Evolutionary conservation across 2,113 vertebrate genomes (phyloP).

Genomic region (Marmota flaviventris): DNA sequence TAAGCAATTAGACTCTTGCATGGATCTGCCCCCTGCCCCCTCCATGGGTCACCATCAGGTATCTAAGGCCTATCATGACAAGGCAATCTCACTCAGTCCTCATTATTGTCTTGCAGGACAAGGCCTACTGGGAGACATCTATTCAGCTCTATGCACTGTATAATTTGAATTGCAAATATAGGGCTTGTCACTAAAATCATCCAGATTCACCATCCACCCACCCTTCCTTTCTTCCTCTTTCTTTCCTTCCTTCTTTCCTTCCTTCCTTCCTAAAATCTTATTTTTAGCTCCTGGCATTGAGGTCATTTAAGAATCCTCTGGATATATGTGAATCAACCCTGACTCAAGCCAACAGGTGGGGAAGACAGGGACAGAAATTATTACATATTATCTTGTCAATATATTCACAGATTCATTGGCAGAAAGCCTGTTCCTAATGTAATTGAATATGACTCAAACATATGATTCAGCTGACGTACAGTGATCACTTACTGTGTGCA

Average conservation of each 20-base stretch:
- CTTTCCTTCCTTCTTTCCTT: not conserved
- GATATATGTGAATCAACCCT: not conserved
- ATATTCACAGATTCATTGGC: not conserved
- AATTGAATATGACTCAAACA: not conserved
- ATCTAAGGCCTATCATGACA: not conserved
- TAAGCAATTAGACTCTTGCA: not conserved
- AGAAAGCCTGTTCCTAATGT: not conserved
- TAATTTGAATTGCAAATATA: conserved; percentile 49
- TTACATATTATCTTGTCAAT: not conserved
- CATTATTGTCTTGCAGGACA: not conserved
- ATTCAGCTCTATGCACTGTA: not conserved
- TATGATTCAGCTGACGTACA: not conserved
- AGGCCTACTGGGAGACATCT: not conserved
- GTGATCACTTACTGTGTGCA: not conserved
- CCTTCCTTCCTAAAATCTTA: not conserved
- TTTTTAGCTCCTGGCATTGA: conserved; percentile 14
- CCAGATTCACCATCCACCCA: not conserved
- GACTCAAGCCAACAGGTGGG: not conserved
- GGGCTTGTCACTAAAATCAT: not conserved
- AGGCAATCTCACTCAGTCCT: not conserved
- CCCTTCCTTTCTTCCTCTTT: not conserved
- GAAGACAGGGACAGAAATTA: not conserved
- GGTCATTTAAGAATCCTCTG: not conserved
- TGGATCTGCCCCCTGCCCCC: no score
- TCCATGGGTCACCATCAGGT: not conserved